These are phyloP conservation scores for Vireo altiloquus DNA, from an alignment of 2,113 vertebrate species.

Conservation along the genomic window DNA sequence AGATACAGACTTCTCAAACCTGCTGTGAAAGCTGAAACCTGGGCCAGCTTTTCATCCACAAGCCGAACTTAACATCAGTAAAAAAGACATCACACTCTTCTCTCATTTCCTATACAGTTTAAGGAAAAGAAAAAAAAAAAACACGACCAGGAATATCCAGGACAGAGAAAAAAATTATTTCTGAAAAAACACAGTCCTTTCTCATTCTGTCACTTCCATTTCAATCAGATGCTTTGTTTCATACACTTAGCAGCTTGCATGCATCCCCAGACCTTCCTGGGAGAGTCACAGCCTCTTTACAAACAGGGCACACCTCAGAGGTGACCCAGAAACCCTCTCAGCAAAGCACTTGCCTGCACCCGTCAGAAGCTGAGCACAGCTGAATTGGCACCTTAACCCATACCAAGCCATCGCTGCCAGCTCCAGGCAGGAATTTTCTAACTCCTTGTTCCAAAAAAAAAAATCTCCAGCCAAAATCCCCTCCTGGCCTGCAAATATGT, in stretches of 20 bases:
- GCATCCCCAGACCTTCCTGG: neutral
- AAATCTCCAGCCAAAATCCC: constrained; percentile 31
- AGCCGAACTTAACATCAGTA: neutral
- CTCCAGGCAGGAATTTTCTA: constrained; percentile 11
- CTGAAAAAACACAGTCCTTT: neutral
- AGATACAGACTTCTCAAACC: constrained; percentile 42
- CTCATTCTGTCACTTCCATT: neutral
- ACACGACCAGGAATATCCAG: neutral
- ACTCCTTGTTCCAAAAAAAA: neutral
- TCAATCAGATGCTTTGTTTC: neutral
- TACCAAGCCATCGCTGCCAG: neutral
- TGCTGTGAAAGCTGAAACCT: constrained; percentile 40
- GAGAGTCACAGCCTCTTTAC: neutral
- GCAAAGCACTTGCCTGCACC: neutral
- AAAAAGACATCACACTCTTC: neutral
- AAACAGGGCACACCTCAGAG: neutral
- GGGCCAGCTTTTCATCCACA: constrained; percentile 20
- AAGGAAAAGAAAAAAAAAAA: neutral
- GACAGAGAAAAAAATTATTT: neutral
- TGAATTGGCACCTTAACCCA: neutral
- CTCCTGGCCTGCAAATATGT: constrained; percentile 57
- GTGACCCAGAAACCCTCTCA: neutral
- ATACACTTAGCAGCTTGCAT: neutral
- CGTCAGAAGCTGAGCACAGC: neutral
- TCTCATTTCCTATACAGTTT: neutral